Base-by-base conservation (phyloP, 1,140 invertebrate species). In the Piezodorus guildinii region DNA sequence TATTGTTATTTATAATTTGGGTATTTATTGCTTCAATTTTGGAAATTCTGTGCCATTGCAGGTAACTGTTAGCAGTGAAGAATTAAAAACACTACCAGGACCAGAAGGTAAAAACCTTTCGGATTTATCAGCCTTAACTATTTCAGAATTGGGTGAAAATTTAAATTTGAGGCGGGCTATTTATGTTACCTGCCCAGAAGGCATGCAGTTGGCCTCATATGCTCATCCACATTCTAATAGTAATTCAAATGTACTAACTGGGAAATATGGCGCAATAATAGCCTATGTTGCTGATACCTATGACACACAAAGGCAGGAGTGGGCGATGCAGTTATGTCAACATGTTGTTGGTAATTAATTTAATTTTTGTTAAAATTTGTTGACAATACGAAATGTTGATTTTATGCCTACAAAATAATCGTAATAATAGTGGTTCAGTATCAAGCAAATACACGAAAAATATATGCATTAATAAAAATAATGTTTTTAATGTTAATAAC, bases 141-240 rank as follows among this genome's bases (percentile, higher is more conserved):
- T 96, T 71, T 91, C 92, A 2, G 81, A 76, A 56, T 76, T 97
- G 9, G 92, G 93, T 16, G 94, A 97, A 77, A 96, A 96, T 75
- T 86, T 94, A 49, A 74, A 79, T n/a, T 73, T 93, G 21, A 79
- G 83, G 52, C 77, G 92, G 60, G 92, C 88, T 0, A 75, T 89
- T 2, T 86, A 83, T 71, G 80, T 88, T 70, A 85, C 81, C 72
- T 79, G 81, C 1, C 77, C 79, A 65, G 67, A 72, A 23, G 77
- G 79, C 61, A 75, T 85, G 49, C 74, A 79, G 65, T 72, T 87
- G 19, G 75, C 79, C 17, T 87, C 83, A 2, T 87, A 85, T 70
- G 84, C 88, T 15, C 90, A 93, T 77, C 90, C 90, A 3, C 75
- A 80, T 12, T 70, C 77, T 16, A 66, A 73, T 16, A 74, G 77